Evolutionary conservation across 2,888 invertebrate genomes (phyloP).

Genomic region (Abscondita cerata): DNA sequence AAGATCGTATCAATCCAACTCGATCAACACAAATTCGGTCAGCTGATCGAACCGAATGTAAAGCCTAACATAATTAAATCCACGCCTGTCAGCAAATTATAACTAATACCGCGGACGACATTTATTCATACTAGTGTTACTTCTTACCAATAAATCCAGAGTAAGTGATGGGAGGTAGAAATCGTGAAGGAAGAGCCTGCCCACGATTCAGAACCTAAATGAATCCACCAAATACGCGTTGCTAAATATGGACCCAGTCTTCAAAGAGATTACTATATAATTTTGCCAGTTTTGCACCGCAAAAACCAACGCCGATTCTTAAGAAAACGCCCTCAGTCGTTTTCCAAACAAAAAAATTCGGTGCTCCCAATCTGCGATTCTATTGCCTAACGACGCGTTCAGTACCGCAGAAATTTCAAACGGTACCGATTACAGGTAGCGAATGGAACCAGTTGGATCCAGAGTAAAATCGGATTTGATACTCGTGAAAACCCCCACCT

Average conservation of each 20-base stretch:
- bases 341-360: conserved; percentile 74
- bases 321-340: conserved; percentile 74
- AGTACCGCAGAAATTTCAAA: conserved; percentile 81
- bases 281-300: conserved; percentile 80
- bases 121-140: background rate
- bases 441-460: conserved; percentile 62
- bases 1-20: conserved; percentile 39
- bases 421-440: conserved; percentile 80
- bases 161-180: conserved; percentile 11
- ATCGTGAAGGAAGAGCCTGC: conserved; percentile 48
- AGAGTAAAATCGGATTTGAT: conserved; percentile 67
- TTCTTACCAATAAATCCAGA: background rate
- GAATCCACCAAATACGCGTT: conserved; percentile 29
- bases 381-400: conserved; percentile 80
- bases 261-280: conserved; percentile 74
- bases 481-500: conserved; percentile 62
- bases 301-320: conserved; percentile 81
- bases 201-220: conserved; percentile 42
- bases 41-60: conserved; percentile 27
- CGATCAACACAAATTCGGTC: conserved; percentile 37
- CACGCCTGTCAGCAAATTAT: conserved; percentile 16
- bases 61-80: conserved; percentile 23
- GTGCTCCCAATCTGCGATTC: conserved; percentile 76
- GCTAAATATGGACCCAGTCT: conserved; percentile 57
- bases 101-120: conserved; percentile 29